Evolutionary conservation across 2,113 vertebrate genomes (phyloP).

Genomic region (Clarias gariepinus): DNA sequence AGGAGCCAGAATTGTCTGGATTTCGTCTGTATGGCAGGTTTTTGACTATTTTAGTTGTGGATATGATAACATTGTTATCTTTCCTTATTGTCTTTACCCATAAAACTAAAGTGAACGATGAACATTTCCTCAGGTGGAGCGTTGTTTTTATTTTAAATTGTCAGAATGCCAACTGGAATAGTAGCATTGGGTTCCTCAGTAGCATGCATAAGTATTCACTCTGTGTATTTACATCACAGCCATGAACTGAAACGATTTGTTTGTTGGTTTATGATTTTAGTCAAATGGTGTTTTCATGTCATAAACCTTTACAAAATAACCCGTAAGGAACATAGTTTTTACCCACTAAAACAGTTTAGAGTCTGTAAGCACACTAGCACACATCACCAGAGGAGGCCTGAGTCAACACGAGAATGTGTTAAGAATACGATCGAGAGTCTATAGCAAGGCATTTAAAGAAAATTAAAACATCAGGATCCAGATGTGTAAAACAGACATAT

Average conservation of each 20-base stretch:
- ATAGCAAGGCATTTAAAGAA: not conserved
- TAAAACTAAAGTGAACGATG: conserved; percentile 53
- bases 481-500: no score
- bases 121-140: conserved; percentile 59
- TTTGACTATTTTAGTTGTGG: not conserved
- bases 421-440: not conserved
- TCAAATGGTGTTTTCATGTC: not conserved
- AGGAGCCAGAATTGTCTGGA: conserved; percentile 63
- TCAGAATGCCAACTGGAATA: not conserved
- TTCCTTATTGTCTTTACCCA: not conserved
- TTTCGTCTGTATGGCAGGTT: not conserved
- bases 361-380: not conserved
- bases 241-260: not conserved
- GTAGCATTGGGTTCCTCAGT: not conserved
- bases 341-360: not conserved
- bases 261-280: not conserved
- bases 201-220: not conserved
- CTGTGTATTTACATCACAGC: not conserved
- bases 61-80: not conserved
- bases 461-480: no score
- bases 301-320: not conserved
- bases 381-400: not conserved
- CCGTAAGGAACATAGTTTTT: not conserved
- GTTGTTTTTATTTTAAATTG: not conserved
- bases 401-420: not conserved